phyloP scores from a whole-genome alignment of 1,140 invertebrate species.

The Bombus breviceps region DNA sequence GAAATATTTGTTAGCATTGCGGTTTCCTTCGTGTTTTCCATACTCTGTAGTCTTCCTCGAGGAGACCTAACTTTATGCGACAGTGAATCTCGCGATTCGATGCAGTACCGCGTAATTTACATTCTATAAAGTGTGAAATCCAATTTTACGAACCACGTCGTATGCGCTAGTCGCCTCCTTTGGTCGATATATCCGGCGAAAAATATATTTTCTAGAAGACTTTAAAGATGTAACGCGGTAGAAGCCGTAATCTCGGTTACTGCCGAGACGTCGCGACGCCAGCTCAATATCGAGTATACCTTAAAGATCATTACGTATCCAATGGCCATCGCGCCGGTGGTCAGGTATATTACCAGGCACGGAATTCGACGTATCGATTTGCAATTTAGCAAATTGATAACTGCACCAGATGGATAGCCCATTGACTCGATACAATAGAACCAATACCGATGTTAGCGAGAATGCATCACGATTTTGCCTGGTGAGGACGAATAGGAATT shows the following conservation, averaged over 20 bases:
- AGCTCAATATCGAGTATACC: conserved; percentile 36
- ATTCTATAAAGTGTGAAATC: conserved; percentile 37
- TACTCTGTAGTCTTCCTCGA: background rate
- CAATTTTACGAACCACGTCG: conserved; percentile 24
- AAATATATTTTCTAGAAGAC: conserved; percentile 37
- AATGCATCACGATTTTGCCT: conserved; percentile 9
- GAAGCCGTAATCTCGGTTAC: conserved; percentile 33
- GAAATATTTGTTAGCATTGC: conserved; percentile 1
- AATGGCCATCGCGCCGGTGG: background rate
- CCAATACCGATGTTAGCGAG: background rate
- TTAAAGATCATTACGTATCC: conserved; percentile 40
- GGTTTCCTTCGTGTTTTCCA: too few relatives aligned
- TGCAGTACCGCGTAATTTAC: conserved; percentile 35
- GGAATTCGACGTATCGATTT: conserved; percentile 75
- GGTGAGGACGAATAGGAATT: conserved; percentile 58
- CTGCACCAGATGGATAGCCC: conserved; percentile 73
- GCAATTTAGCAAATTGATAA: conserved; percentile 81
- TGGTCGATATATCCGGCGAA: background rate
- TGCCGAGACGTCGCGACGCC: conserved; percentile 41
- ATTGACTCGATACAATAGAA: conserved; percentile 60
- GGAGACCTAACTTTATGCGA: background rate
- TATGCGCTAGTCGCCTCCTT: background rate
- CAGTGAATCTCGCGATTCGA: background rate
- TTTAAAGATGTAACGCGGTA: conserved; percentile 32
- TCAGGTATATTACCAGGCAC: conserved; percentile 44